Conservation (phyloP, 2,113 vertebrate species). For the Proterorhinus semilunaris region DNA sequence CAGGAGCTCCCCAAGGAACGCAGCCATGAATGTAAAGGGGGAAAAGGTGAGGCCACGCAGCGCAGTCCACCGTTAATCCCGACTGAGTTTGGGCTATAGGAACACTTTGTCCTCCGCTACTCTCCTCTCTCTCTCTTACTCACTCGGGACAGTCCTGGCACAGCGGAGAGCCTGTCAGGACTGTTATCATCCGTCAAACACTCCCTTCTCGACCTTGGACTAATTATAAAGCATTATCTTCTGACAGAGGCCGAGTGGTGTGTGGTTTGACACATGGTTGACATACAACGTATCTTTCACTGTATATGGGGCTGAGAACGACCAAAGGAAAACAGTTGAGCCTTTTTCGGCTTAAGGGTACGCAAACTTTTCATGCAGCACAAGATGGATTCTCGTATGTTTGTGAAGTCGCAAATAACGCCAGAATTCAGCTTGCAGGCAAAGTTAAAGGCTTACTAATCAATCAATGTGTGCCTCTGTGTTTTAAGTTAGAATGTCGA, state of each 20-base stretch:
- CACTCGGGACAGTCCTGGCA: slow-evolving; percentile 44
- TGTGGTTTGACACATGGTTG: slow-evolving; percentile 1
- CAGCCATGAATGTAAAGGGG: slow-evolving; percentile 66
- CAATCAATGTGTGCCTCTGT: too few relatives aligned
- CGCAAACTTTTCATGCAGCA: too few relatives aligned
- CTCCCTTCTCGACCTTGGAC: slow-evolving; percentile 62
- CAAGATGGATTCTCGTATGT: too few relatives aligned
- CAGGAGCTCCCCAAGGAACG: slow-evolving; percentile 35
- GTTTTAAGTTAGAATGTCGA: too few relatives aligned
- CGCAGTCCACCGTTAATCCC: slow-evolving; percentile 47
- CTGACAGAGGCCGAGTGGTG: slow-evolving; percentile 11
- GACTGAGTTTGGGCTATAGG: slow-evolving; percentile 23
- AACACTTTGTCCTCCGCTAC: slow-evolving; percentile 45
- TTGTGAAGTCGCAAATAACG: too few relatives aligned
- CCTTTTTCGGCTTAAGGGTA: too few relatives aligned
- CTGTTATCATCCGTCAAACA: slow-evolving; percentile 61
- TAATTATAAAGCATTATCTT: slow-evolving; percentile 71
- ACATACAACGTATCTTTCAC: slow-evolving; percentile 12
- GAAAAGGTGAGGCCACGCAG: slow-evolving; percentile 64
- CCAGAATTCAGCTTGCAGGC: too few relatives aligned
- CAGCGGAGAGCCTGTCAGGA: slow-evolving; percentile 39
- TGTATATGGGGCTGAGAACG: not conserved
- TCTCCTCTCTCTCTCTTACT: not conserved
- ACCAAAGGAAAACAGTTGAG: not conserved
- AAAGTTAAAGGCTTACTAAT: too few relatives aligned